Percentiles rank a stretch among this genome's conserved stretches.
Evolutionary conservation across 1,140 invertebrate species (phyloP).

Genomic region (Aphelinus certus): DNA sequence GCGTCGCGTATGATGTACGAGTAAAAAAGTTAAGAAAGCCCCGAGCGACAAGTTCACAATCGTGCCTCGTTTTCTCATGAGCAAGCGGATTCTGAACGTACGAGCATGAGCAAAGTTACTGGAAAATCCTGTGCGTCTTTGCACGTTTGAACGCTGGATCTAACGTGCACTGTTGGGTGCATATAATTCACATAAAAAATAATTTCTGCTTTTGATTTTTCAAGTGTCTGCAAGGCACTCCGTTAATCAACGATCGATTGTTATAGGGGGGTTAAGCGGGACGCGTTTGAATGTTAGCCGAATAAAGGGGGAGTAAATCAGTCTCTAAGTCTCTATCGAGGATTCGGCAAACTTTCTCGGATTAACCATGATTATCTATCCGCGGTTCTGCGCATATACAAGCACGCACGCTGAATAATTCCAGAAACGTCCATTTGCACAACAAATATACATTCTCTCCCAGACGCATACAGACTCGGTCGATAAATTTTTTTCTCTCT

Average conservation of each 20-base stretch:
- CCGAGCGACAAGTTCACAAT: conserved; percentile 14
- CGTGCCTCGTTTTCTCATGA: not conserved
- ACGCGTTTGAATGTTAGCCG: not conserved
- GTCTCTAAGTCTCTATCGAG: conserved; percentile 42
- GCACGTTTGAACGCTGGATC: not conserved
- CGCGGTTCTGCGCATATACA: not conserved
- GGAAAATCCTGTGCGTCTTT: conserved; percentile 9
- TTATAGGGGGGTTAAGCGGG: no score
- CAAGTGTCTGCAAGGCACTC: conserved; percentile 27
- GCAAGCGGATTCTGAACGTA: not conserved
- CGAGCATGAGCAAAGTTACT: not conserved
- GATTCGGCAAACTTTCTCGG: conserved; percentile 31
- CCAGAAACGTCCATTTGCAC: conserved; percentile 25
- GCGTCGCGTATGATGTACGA: conserved; percentile 21
- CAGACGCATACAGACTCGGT: not conserved
- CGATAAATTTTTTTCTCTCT: not conserved
- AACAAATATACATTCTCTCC: conserved; percentile 15
- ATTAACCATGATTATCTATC: conserved; percentile 32
- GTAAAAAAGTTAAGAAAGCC: not conserved
- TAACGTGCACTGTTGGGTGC: no score
- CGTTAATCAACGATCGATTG: not conserved
- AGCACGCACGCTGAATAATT: not conserved
- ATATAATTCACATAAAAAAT: not conserved
- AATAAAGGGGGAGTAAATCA: conserved; percentile 32
- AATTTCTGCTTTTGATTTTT: conserved; percentile 17